A percentile compares a stretch with the other conserved stretches of the same genome.
These are phyloP conservation scores for Nannobrachium achirus DNA, from an alignment of 2,113 vertebrate species.

Conservation along the genomic window DNA sequence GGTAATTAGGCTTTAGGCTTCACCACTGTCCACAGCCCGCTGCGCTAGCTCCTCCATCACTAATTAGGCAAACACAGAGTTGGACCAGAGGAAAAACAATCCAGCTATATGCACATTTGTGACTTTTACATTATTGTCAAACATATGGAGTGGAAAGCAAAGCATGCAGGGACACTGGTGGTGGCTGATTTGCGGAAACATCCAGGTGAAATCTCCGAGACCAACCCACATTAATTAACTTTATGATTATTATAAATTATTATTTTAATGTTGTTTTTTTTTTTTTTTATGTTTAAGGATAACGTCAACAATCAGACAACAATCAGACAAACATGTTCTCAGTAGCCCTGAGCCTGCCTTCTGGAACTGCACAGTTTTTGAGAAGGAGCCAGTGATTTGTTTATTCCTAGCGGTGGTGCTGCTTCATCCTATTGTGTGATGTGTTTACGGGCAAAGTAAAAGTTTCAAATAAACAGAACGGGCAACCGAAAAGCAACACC, in stretches of 20 bases:
- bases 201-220: slow-evolving; percentile 6
- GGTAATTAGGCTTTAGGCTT: slow-evolving; percentile 59
- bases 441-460: slow-evolving; percentile 31
- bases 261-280: too few species aligned
- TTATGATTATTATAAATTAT: too few species aligned
- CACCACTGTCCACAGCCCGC: slow-evolving; percentile 64
- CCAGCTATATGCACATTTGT: slow-evolving; percentile 17
- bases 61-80: slow-evolving; percentile 54
- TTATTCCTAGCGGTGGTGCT: neutral
- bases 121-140: slow-evolving; percentile 54
- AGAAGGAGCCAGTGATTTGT: neutral
- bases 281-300: too few species aligned
- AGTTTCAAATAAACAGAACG: slow-evolving; percentile 48
- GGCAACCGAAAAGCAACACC: slow-evolving; percentile 31
- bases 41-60: slow-evolving; percentile 43
- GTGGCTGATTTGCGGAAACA: slow-evolving; percentile 44
- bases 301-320: too few species aligned
- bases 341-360: too few species aligned
- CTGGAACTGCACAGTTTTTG: too few species aligned
- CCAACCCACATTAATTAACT: too few species aligned
- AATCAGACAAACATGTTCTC: too few species aligned
- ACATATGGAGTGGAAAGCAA: slow-evolving; percentile 60
- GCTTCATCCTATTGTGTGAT: neutral
- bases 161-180: slow-evolving; percentile 31
- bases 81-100: slow-evolving; percentile 42